A percentile compares a stretch with the other conserved stretches of the same genome.
phyloP scores from a whole-genome alignment of 2,113 vertebrate genomes.

The Syrrhaptes paradoxus region DNA sequence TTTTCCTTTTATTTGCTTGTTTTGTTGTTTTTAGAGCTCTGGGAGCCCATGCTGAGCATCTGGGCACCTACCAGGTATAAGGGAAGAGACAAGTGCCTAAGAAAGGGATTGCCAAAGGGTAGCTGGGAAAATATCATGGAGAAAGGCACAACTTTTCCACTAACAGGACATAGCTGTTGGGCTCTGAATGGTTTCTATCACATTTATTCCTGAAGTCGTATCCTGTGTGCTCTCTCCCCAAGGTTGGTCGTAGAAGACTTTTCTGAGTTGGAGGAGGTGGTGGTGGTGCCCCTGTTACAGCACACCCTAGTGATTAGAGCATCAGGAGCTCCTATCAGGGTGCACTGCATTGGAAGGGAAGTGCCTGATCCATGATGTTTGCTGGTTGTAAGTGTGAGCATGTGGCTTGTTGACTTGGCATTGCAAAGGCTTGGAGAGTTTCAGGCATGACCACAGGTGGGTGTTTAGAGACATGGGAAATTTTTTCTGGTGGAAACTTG shows the following conservation, averaged over 20 bases:
- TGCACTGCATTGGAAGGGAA: fast-evolving
- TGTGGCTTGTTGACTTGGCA: fast-evolving
- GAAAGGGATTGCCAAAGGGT: background rate
- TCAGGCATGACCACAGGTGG: background rate
- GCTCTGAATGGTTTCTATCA: fast-evolving
- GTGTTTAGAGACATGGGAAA: background rate
- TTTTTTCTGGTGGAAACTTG: background rate
- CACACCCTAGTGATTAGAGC: background rate
- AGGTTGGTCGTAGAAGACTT: background rate
- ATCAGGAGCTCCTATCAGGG: background rate
- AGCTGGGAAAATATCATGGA: background rate
- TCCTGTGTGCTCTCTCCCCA: fast-evolving
- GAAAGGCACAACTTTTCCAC: background rate
- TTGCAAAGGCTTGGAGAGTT: background rate
- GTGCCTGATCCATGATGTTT: fast-evolving
- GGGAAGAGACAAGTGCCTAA: background rate
- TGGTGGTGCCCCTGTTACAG: background rate
- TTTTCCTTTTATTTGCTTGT: background rate
- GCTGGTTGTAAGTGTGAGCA: background rate
- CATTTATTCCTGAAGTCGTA: fast-evolving
- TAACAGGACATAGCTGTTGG: background rate
- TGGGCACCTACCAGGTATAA: fast-evolving
- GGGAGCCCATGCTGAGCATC: background rate
- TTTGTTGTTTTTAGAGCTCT: background rate
- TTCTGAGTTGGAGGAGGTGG: background rate